A percentile compares a stretch with the other conserved stretches of the same genome.
These are phyloP conservation scores for Sebastes diaconus DNA, from an alignment of 2,797 vertebrate genomes.

Conservation along the genomic window DNA sequence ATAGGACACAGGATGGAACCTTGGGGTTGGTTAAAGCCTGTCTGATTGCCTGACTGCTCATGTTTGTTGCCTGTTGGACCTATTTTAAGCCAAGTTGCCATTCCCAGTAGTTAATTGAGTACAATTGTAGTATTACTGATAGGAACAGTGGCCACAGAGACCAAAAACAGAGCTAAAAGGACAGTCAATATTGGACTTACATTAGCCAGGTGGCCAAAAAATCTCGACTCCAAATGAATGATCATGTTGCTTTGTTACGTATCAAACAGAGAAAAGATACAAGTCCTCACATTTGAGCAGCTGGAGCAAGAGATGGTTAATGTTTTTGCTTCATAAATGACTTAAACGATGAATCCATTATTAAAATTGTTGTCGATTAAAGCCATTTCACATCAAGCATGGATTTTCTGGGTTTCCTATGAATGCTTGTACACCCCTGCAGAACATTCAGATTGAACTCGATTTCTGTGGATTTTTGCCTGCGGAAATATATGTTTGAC, in stretches of 20 bases:
- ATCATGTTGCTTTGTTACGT: not conserved
- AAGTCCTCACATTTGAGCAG: not conserved
- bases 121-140: not conserved
- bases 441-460: too few relatives aligned
- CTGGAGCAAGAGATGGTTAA: not conserved
- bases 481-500: too few relatives aligned
- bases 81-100: not conserved
- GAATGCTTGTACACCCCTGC: too few relatives aligned
- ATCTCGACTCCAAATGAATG: too few relatives aligned
- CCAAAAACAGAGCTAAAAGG: not conserved
- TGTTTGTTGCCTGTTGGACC: not conserved
- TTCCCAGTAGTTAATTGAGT: not conserved
- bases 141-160: not conserved
- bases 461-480: too few relatives aligned
- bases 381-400: not conserved
- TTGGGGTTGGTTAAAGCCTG: not conserved
- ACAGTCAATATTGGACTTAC: not conserved
- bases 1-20: not conserved
- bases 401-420: too few relatives aligned
- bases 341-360: not conserved
- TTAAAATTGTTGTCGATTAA: not conserved
- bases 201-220: not conserved
- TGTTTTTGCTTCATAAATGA: not conserved
- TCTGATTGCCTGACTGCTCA: not conserved
- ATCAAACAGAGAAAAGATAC: not conserved